Evolutionary conservation across 2,113 vertebrate genomes (phyloP).

Genomic region (Enhydra lutris): DNA sequence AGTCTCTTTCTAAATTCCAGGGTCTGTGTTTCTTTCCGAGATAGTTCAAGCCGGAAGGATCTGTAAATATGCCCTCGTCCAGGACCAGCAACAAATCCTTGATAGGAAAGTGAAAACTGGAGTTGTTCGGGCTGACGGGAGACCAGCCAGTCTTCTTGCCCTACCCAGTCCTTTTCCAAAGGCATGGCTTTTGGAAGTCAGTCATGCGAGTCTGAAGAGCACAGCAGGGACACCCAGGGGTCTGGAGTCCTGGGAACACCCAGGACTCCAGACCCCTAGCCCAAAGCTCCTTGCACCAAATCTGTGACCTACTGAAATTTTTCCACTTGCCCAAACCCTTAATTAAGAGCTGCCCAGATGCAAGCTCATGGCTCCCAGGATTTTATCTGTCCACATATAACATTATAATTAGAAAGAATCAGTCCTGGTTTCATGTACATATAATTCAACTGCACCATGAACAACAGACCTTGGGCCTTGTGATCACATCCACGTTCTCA

Average conservation of each 20-base stretch:
- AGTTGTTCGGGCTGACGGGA: neutral
- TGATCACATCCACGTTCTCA: conserved; percentile 98
- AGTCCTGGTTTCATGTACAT: neutral
- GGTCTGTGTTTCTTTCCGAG: neutral
- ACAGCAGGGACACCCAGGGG: neutral
- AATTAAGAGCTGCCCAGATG: neutral
- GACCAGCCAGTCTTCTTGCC: neutral
- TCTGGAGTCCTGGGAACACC: neutral
- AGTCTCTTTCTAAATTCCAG: conserved; percentile 20
- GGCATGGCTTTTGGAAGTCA: neutral
- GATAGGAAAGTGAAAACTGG: neutral
- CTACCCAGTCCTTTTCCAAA: neutral
- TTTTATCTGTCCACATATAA: neutral
- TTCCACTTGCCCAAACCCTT: neutral
- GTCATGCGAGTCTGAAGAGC: too few species aligned
- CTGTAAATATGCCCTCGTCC: neutral
- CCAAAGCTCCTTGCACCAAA: neutral
- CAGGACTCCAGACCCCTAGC: neutral
- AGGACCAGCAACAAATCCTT: neutral
- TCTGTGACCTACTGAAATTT: neutral
- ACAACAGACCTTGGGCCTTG: conserved; percentile 92
- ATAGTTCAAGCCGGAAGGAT: neutral
- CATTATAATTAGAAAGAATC: neutral
- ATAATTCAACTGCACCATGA: neutral
- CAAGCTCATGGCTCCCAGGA: neutral